Base-by-base conservation (phyloP, 2,888 invertebrate species). In the Caenorhabditis macrosperma region DNA sequence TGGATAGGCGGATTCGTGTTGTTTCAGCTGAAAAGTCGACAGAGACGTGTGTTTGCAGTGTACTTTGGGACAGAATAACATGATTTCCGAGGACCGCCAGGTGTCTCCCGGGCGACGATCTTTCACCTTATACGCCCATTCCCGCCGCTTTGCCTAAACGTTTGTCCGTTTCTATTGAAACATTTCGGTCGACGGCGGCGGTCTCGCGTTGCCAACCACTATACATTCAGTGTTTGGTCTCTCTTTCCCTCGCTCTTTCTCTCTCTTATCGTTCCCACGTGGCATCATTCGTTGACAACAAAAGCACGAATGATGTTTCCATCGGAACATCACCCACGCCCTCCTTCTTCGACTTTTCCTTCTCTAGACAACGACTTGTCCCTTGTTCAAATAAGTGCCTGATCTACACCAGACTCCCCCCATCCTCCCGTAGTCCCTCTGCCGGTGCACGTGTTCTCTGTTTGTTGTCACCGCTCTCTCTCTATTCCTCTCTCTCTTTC, bases 391-490 rank as follows among this genome's bases (percentile, higher is more conserved):
- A 68, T 33, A 68, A 35, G 33, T 35, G 30, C 26, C 61, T 52
- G 60, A 61, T 60, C 60, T 44, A 30, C 67, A 64, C 52, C 52
- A 57, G n/a, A 20, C 59, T 30, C 26, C 20, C 69, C 41, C 60
- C n/a, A 17, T 24, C 54, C 26, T 41, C 26, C 50, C 41, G 50
- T 52, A 57, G 26, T 35, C 26, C 55, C 48, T 64, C 63, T 33
- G 17, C 35, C 35, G 6, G 68, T 54, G 52, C 69, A 54, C 50
- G 59, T 38, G 48, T 41, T 60, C 52, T 61, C 71, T 71, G 44
- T 54, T 71, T 61, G 71, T 71, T 52, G 71, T 71, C 71, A 71
- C 57, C 72, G 15, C 30, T 12, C 33, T 33, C 26, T 22, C 46
- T 28, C 54, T n/a, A n/a, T 46, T 46, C 26, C 22, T 20, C 22